Conservation (phyloP, 2,797 vertebrate genomes). For the Garrulus glandarius region DNA sequence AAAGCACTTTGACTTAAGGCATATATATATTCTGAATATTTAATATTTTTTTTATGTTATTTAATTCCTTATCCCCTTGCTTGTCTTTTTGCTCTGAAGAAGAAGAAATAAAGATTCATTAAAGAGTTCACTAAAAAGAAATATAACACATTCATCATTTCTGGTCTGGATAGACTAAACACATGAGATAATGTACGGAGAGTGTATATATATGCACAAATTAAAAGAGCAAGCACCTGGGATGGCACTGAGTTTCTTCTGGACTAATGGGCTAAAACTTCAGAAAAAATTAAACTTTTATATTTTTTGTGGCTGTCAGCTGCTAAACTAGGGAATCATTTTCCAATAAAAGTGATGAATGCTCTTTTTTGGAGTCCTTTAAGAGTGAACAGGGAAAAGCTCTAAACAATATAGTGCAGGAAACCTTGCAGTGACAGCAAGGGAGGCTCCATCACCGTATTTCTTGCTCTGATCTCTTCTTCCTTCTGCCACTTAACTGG, state of each 20-base stretch:
- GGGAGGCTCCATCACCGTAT: not conserved
- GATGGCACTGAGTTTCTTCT: not conserved
- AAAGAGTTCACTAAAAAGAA: not conserved
- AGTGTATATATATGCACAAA: accelerated
- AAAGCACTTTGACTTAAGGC: not conserved
- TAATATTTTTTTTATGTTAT: not conserved
- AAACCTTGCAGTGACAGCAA: not conserved
- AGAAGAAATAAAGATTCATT: not conserved
- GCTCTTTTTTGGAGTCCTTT: not conserved
- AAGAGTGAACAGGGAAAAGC: not conserved
- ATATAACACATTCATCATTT: not conserved
- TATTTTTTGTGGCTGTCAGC: not conserved
- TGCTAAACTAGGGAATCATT: not conserved
- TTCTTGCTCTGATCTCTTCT: not conserved
- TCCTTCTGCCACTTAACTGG: not conserved
- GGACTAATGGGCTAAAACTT: not conserved
- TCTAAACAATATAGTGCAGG: not conserved
- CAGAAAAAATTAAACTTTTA: not conserved
- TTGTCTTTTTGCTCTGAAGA: not conserved
- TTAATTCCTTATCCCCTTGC: not conserved
- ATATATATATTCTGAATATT: not conserved
- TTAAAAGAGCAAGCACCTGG: not conserved
- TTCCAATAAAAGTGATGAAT: not conserved
- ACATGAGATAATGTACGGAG: not conserved
- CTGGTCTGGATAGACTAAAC: not conserved